phyloP scores from a whole-genome alignment of 2,113 vertebrate genomes.

The Colaptes auratus region DNA sequence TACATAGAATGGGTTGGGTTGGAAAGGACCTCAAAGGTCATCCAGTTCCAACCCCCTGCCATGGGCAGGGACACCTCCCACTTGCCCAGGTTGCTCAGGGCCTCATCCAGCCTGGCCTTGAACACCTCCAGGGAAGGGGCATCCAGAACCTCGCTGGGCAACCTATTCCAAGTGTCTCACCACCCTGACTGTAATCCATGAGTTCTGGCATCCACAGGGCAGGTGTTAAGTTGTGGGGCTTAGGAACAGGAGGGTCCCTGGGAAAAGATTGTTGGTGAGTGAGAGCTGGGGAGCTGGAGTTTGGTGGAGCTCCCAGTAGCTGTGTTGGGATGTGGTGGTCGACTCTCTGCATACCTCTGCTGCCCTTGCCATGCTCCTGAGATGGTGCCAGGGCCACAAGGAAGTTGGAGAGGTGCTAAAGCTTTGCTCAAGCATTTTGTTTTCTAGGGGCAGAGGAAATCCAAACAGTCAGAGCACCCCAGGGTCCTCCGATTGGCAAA shows the following conservation, averaged over 20 bases:
- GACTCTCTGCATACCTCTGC: neutral
- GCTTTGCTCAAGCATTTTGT: neutral
- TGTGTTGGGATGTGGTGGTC: neutral
- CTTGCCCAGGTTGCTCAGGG: too few relatives aligned
- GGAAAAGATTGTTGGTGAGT: neutral
- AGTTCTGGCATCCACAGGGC: fast-evolving
- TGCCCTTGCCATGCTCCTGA: neutral
- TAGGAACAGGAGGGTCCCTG: neutral
- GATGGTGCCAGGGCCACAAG: neutral
- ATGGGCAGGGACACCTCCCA: too few relatives aligned
- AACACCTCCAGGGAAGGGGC: too few relatives aligned
- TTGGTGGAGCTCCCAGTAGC: neutral
- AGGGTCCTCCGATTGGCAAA: neutral
- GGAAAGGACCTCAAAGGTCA: too few relatives aligned
- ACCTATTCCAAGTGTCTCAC: too few relatives aligned
- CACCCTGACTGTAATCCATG: too few relatives aligned
- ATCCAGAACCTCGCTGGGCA: too few relatives aligned
- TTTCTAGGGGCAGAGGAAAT: neutral
- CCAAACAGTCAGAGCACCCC: neutral
- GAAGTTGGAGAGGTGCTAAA: neutral
- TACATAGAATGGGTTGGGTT: too few relatives aligned
- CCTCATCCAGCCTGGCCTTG: too few relatives aligned
- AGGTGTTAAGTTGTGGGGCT: neutral
- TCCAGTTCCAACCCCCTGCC: too few relatives aligned
- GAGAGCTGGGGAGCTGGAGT: neutral